phyloP scores from a whole-genome alignment of 2,113 vertebrate genomes.

The Tragelaphus strepsiceros region DNA sequence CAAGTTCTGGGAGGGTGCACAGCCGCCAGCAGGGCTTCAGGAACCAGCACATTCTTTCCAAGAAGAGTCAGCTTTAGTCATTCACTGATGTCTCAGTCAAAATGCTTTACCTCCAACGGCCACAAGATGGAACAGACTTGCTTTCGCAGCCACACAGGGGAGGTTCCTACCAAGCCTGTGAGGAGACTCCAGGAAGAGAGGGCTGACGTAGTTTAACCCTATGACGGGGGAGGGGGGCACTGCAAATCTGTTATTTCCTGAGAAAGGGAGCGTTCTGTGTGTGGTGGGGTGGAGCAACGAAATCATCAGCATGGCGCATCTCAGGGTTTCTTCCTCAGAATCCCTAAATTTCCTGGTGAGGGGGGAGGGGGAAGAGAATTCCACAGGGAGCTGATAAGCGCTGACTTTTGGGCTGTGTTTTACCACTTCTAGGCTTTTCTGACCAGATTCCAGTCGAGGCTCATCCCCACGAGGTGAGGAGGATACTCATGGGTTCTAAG shows the following conservation, averaged over 20 bases:
- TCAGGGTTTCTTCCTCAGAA: background rate
- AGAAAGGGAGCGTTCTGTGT: background rate
- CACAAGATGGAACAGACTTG: constrained; percentile 64
- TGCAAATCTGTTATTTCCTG: constrained; percentile 32
- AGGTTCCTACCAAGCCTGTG: background rate
- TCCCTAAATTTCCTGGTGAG: background rate
- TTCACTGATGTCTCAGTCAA: background rate
- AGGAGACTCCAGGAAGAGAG: background rate
- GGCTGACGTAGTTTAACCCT: background rate
- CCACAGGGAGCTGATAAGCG: background rate
- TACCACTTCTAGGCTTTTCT: background rate
- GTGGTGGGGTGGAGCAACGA: background rate
- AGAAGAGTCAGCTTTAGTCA: constrained; percentile 65
- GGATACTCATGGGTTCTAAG: background rate
- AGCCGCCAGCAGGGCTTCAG: constrained; percentile 54
- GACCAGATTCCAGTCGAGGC: background rate
- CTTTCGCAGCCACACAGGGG: background rate
- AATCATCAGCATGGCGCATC: background rate
- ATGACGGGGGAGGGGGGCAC: background rate
- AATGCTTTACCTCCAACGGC: background rate
- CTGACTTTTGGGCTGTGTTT: background rate
- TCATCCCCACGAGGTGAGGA: too few species aligned
- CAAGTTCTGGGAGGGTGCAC: constrained; percentile 31
- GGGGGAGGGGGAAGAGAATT: background rate
- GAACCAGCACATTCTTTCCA: constrained; percentile 73